These are phyloP conservation scores for Gallinago paraguaiae DNA, from an alignment of 2,113 vertebrate genomes.

Conservation along the genomic window DNA sequence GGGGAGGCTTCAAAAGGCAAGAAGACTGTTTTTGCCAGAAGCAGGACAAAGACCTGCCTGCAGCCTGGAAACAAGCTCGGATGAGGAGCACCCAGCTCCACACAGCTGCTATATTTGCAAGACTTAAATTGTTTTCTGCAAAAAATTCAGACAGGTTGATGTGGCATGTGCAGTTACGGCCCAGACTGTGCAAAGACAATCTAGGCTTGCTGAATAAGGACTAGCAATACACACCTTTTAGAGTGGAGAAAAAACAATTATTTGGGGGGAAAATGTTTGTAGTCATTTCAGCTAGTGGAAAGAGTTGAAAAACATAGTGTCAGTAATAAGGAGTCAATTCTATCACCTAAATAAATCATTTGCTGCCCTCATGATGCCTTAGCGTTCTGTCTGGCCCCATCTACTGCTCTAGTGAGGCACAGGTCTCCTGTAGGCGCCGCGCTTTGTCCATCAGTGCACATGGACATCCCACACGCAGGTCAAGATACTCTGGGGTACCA, in stretches of 20 bases:
- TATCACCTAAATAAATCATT: not conserved
- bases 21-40: constrained; percentile 4
- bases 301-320: not conserved
- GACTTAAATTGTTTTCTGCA: not conserved
- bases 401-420: not conserved
- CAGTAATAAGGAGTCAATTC: not conserved
- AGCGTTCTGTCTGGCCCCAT: not conserved
- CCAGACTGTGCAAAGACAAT: not conserved
- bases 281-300: not conserved
- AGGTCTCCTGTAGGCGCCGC: accelerated
- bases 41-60: not conserved
- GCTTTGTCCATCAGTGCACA: not conserved
- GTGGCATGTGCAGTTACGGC: not conserved
- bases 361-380: not conserved
- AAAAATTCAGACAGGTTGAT: not conserved
- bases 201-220: not conserved
- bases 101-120: not conserved
- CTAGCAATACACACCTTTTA: not conserved
- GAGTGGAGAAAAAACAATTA: not conserved
- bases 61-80: not conserved
- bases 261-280: not conserved
- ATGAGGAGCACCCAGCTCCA: not conserved
- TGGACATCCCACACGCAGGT: not conserved
- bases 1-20: not conserved
- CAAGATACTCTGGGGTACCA: not conserved